Conservation (phyloP, 2,113 vertebrate species). For the Egretta garzetta region DNA sequence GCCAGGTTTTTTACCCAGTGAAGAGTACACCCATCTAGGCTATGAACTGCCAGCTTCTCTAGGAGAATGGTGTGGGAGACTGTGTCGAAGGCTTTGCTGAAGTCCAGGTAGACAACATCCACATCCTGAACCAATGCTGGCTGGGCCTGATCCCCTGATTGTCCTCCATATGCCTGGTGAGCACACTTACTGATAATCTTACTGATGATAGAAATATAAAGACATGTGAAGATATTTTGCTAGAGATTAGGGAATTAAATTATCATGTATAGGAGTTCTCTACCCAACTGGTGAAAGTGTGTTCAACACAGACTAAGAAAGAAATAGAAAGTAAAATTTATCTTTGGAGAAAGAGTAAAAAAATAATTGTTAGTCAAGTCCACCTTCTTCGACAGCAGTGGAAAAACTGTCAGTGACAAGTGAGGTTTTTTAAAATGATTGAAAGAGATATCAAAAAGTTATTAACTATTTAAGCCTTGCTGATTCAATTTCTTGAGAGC, state of each 20-base stretch:
- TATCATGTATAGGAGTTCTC: neutral
- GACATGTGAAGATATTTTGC: neutral
- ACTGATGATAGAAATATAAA: neutral
- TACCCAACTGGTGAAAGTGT: neutral
- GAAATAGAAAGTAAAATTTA: neutral
- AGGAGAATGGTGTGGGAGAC: too few species aligned
- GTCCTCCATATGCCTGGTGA: too few species aligned
- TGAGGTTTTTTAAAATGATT: neutral
- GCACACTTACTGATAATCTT: neutral
- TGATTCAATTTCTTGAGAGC: constrained; percentile 2
- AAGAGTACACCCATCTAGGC: too few species aligned
- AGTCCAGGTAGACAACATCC: too few species aligned
- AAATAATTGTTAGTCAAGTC: neutral
- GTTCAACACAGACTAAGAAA: neutral
- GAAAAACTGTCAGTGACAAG: neutral
- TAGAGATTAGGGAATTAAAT: neutral
- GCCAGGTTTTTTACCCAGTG: too few species aligned
- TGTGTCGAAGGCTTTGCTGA: too few species aligned
- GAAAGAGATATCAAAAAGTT: constrained; percentile 15
- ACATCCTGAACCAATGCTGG: too few species aligned
- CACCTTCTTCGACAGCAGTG: neutral
- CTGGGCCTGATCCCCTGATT: too few species aligned
- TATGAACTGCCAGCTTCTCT: too few species aligned
- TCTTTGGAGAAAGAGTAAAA: neutral
- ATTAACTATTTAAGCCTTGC: neutral